phyloP scores from a whole-genome alignment of 2,797 vertebrate species.

The Valencia hispanica region DNA sequence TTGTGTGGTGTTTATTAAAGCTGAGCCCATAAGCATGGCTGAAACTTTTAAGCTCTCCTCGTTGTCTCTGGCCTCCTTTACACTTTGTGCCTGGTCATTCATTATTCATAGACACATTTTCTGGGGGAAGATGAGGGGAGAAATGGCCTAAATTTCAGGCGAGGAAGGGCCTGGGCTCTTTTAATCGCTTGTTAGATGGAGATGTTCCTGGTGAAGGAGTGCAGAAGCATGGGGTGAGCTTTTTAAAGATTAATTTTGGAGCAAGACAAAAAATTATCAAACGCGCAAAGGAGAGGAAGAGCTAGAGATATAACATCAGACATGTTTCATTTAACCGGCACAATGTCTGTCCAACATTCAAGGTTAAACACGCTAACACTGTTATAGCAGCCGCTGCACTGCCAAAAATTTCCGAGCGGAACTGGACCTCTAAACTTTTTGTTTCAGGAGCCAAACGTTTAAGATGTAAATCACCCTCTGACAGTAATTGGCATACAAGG shows the following conservation, averaged over 20 bases:
- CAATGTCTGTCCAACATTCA: slow-evolving; percentile 1
- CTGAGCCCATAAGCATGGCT: slow-evolving; percentile 40
- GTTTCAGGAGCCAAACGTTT: neutral
- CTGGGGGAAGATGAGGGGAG: slow-evolving; percentile 40
- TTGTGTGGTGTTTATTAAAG: slow-evolving; percentile 27
- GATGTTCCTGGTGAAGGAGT: slow-evolving; percentile 18
- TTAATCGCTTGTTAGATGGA: slow-evolving; percentile 25
- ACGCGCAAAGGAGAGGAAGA: neutral
- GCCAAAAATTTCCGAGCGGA: neutral
- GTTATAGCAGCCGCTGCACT: neutral
- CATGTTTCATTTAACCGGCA: slow-evolving; percentile 17
- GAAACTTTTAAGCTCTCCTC: slow-evolving; percentile 21
- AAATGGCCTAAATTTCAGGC: slow-evolving; percentile 36
- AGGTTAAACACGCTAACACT: neutral
- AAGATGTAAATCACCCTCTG: neutral
- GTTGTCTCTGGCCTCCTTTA: slow-evolving; percentile 29
- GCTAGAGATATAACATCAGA: neutral
- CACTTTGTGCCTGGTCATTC: slow-evolving; percentile 44
- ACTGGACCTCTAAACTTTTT: neutral
- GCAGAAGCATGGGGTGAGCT: neutral
- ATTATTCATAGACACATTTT: slow-evolving; percentile 65
- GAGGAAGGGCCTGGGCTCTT: slow-evolving; percentile 5
- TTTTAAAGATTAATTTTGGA: slow-evolving; percentile 31
- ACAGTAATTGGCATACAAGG: neutral
- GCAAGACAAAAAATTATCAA: slow-evolving; percentile 13